Conservation (phyloP, 2,888 invertebrate species). For the Acanthosepion esculentum region DNA sequence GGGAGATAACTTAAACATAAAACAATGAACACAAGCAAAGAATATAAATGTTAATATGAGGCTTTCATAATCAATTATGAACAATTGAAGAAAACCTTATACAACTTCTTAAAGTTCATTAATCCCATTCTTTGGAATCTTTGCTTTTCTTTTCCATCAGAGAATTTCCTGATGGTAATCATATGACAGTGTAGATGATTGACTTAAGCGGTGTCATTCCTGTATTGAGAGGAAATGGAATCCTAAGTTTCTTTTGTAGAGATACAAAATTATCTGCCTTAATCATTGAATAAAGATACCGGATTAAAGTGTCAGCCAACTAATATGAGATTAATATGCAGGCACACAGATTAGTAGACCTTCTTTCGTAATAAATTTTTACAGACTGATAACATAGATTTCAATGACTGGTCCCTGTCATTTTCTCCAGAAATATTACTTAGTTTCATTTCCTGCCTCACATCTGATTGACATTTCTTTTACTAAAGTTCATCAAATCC, state of each 20-base stretch:
- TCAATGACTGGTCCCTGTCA: not conserved
- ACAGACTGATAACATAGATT: not conserved
- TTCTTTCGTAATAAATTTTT: not conserved
- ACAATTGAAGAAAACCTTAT: not conserved
- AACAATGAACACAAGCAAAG: too few relatives aligned
- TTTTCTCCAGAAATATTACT: not conserved
- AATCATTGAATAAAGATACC: not conserved
- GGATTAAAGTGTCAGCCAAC: not conserved
- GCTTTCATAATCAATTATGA: not conserved
- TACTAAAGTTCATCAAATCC: too few relatives aligned
- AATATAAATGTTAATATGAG: too few relatives aligned
- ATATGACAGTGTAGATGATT: not conserved
- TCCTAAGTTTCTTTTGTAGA: not conserved
- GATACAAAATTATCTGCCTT: not conserved
- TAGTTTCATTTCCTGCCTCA: not conserved
- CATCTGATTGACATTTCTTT: not conserved
- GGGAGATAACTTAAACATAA: too few relatives aligned
- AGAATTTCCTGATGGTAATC: not conserved
- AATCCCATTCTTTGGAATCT: not conserved
- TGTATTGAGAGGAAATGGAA: not conserved
- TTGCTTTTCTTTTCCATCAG: not conserved
- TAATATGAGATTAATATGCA: not conserved
- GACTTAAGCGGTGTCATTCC: not conserved
- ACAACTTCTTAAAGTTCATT: not conserved
- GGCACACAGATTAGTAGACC: not conserved